phyloP scores from a whole-genome alignment of 2,113 vertebrate species.

The Perognathus longimembris region DNA sequence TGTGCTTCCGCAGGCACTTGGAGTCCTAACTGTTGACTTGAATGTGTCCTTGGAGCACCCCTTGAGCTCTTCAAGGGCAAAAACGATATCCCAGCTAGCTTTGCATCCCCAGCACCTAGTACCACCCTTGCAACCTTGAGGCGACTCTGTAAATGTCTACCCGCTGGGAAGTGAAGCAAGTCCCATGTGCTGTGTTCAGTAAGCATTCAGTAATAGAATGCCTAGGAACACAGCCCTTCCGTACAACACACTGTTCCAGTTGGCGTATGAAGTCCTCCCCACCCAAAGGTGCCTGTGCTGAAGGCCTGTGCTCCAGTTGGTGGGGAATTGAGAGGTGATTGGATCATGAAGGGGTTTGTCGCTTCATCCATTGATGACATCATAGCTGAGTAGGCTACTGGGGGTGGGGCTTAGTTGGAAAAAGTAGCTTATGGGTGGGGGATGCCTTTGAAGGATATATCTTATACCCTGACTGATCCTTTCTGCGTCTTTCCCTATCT shows the following conservation, averaged over 20 bases:
- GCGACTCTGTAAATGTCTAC: neutral
- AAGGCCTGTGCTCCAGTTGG: neutral
- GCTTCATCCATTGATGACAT: neutral
- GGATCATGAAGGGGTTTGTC: neutral
- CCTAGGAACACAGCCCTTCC: fast-evolving
- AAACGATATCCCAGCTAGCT: neutral
- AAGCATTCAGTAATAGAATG: neutral
- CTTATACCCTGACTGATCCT: neutral
- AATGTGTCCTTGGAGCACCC: neutral
- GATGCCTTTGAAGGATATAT: neutral
- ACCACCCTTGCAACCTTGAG: neutral
- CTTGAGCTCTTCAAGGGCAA: neutral
- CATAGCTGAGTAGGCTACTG: neutral
- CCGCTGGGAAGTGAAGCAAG: neutral
- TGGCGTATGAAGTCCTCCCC: neutral
- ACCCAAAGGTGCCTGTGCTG: neutral
- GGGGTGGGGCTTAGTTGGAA: neutral
- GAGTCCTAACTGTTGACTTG: neutral
- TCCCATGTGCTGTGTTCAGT: neutral
- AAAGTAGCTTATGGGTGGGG: neutral
- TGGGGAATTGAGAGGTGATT: neutral
- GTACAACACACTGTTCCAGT: neutral
- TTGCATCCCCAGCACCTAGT: neutral
- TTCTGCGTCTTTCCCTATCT: no score
- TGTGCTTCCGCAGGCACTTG: fast-evolving